Percentiles rank a stretch among this genome's conserved stretches.
Conservation (phyloP, 2,113 vertebrate genomes). For the Eudyptes chrysolophus region DNA sequence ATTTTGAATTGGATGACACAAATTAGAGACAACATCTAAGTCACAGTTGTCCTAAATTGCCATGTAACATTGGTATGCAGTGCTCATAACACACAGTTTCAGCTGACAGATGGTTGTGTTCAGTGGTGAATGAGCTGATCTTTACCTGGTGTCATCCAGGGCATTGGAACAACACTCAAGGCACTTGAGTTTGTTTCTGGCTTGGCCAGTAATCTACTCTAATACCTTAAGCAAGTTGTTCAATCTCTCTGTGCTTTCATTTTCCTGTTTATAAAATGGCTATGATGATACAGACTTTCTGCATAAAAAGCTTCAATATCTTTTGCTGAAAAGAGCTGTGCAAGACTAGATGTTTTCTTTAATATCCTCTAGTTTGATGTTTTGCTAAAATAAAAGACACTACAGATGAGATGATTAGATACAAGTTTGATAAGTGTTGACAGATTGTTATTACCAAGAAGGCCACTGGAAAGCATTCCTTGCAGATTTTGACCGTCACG, state of each 20-base stretch:
- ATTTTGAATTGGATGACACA: not conserved
- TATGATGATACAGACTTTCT: not conserved
- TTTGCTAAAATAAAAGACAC: not conserved
- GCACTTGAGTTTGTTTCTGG: not conserved
- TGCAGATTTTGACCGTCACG: not conserved
- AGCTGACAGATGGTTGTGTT: not conserved
- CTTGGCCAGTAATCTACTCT: not conserved
- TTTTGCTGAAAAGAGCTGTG: not conserved
- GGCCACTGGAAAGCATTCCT: not conserved
- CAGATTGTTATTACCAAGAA: not conserved
- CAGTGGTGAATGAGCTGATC: not conserved
- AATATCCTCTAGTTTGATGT: not conserved
- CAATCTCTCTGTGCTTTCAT: not conserved
- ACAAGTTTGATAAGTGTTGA: not conserved
- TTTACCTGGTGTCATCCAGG: not conserved
- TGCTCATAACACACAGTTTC: not conserved
- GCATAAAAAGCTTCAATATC: not conserved
- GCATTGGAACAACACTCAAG: not conserved
- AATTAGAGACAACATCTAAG: not conserved
- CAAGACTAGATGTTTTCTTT: not conserved
- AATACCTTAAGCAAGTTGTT: not conserved
- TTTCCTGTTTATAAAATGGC: not conserved
- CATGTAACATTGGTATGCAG: not conserved
- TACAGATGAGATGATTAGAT: not conserved
- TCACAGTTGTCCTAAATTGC: not conserved